A percentile compares a stretch with the other conserved stretches of the same genome.
Conservation (phyloP, 2,888 invertebrate species). For the Cylloceria caligata region DNA sequence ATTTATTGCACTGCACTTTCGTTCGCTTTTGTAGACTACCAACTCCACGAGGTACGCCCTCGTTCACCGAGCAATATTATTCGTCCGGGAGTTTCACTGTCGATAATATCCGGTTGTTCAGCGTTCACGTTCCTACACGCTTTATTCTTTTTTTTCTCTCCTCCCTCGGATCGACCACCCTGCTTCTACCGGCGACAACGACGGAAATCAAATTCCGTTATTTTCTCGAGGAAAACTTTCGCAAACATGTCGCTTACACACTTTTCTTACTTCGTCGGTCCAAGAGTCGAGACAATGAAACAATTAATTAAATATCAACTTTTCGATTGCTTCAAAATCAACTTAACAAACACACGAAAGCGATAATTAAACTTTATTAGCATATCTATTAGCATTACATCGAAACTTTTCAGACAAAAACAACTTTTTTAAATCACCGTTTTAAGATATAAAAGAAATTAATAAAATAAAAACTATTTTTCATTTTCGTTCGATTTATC, state of each 20-base stretch:
- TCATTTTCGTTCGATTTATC: too few relatives aligned
- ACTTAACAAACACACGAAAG: background rate
- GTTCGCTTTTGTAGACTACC: constrained; percentile 41
- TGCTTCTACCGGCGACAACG: constrained; percentile 5
- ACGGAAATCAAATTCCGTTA: constrained; percentile 19
- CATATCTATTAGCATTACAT: background rate
- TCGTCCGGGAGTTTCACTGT: constrained; percentile 47
- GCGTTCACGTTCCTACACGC: constrained; percentile 22
- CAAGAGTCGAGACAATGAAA: constrained; percentile 8
- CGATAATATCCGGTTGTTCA: constrained; percentile 49
- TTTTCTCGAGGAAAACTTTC: constrained; percentile 3
- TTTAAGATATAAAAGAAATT: too few relatives aligned
- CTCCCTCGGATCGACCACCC: background rate
- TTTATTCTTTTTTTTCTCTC: background rate
- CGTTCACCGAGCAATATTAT: constrained; percentile 19
- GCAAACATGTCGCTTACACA: constrained; percentile 14
- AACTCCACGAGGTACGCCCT: constrained; percentile 31
- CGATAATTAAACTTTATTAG: background rate
- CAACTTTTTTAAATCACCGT: too few relatives aligned
- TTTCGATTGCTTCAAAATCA: background rate
- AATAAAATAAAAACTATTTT: too few relatives aligned
- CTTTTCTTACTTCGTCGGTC: constrained; percentile 9
- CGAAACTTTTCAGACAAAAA: too few relatives aligned
- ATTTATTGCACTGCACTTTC: constrained; percentile 76
- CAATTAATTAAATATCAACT: background rate